Percentiles rank a stretch among this genome's conserved stretches.
These are phyloP conservation scores for Zaprionus vittiger DNA, from an alignment of 1,140 invertebrate genomes.

Conservation along the genomic window DNA sequence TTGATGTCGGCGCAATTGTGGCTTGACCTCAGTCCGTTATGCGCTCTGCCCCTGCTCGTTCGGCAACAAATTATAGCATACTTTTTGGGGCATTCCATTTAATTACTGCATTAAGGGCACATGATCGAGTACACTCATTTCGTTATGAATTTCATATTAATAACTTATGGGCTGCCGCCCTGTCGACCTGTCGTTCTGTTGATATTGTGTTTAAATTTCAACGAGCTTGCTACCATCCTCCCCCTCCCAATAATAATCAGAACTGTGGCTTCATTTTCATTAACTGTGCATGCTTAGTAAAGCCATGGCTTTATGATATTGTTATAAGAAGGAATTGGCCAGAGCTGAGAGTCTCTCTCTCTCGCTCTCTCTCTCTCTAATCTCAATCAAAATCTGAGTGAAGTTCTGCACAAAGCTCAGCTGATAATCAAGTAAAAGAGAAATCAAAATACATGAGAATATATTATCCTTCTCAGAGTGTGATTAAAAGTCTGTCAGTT, in stretches of 20 bases:
- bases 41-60: constrained; percentile 9
- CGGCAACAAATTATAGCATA: constrained; percentile 51
- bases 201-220: neutral
- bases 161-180: neutral
- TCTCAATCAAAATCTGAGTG: too few species aligned
- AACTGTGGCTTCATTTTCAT: neutral
- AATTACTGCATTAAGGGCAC: constrained; percentile 13
- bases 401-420: too few species aligned
- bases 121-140: neutral
- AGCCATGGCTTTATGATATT: neutral
- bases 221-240: too few species aligned
- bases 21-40: constrained; percentile 14
- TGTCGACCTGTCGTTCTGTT: neutral
- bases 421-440: neutral
- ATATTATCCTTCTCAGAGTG: neutral
- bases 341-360: neutral
- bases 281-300: neutral
- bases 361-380: neutral
- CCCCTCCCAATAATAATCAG: neutral
- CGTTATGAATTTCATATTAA: constrained; percentile 1
- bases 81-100: constrained; percentile 41
- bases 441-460: neutral
- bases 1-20: constrained; percentile 52
- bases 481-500: constrained; percentile 14
- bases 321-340: neutral